Conservation (phyloP, 37 sponge, comb jelly and placozoan species). For the Amphimedon queenslandica region DNA sequence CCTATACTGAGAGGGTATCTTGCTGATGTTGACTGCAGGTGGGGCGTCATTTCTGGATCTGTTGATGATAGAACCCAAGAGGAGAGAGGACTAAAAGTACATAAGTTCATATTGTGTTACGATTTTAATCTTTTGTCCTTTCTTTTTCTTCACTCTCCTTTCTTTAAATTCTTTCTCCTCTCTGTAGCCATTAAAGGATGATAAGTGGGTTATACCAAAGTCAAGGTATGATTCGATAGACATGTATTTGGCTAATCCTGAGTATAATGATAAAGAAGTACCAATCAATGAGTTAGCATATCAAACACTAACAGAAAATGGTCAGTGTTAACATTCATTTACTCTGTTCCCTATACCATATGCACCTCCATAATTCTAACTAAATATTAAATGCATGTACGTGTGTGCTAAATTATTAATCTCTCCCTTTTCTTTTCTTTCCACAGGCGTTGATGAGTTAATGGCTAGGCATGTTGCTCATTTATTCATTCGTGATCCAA, state of each 20-base stretch:
- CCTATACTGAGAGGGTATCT: conserved; percentile 84
- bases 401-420: background rate
- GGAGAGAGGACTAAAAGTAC: conserved; percentile 77
- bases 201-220: conserved; percentile 69
- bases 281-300: conserved; percentile 58
- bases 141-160: background rate
- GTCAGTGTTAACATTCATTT: conserved; percentile 11
- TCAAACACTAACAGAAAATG: conserved; percentile 58
- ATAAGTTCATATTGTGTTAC: background rate
- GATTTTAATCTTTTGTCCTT: background rate
- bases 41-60: conserved; percentile 72
- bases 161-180: background rate
- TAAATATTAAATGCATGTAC: background rate
- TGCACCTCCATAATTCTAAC: too few species aligned
- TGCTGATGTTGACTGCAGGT: conserved; percentile 82
- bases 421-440: background rate
- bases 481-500: conserved; percentile 88
- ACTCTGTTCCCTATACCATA: background rate
- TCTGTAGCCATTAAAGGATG: conserved; percentile 54
- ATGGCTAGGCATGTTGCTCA: conserved; percentile 93
- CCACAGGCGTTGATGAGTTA: conserved; percentile 76
- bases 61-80: conserved; percentile 91
- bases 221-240: conserved; percentile 78
- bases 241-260: conserved; percentile 63
- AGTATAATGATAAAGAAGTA: conserved; percentile 78